Evolutionary conservation across 2,888 invertebrate species (phyloP), one percentile per base, ranked within the genome.

Genomic region (Gordius sp.): DNA sequence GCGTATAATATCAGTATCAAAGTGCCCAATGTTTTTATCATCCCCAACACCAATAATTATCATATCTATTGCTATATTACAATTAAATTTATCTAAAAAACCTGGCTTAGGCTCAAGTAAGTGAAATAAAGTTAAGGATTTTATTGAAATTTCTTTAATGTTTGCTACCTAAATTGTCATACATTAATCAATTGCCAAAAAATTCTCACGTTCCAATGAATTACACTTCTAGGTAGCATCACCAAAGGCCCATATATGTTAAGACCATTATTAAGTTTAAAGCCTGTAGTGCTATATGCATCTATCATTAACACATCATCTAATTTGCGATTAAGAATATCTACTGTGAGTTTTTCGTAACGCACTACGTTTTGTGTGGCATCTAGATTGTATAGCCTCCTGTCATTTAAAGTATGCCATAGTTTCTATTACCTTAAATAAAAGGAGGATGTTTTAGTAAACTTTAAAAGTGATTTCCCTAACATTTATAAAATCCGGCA

Each of bases 171-270:
- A 47, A 4, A 8, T 47, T 18, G 20, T 4, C 8, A 20, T 8
- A 18, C 20, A 47, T 47, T 47, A n/a, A 47, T 18, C n/a, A n/a
- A 33, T 33, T 13, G 8, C n/a, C n/a, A 33, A 13, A 33, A 13
- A 13, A 33, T 33, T 33, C n/a, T 47, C 20, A 47, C 47, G 20
- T 47, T 47, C 47, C 47, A 47, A 20, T 4, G 4, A 4, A 47
- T 18, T 4, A 47, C 47, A 47, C n/a, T 47, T 20, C 47, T 8
- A 20, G 47, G 47, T n/a, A 47, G 20, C 47, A 47, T 47, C 8
- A 47, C 20, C 20, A 47, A 47, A n/a, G 47, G 47, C 4, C 47
- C 47, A 47, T 47, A 47, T 47, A 47, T 47, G 47, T 47, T 47
- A 4, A 47, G 20, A 18, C 47, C 47, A 47, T 47, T 47, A 20